Evolutionary conservation across 2,888 invertebrate species (phyloP), one percentile per base, ranked within the genome.

Genomic region (Chloroclystis v-ata): DNA sequence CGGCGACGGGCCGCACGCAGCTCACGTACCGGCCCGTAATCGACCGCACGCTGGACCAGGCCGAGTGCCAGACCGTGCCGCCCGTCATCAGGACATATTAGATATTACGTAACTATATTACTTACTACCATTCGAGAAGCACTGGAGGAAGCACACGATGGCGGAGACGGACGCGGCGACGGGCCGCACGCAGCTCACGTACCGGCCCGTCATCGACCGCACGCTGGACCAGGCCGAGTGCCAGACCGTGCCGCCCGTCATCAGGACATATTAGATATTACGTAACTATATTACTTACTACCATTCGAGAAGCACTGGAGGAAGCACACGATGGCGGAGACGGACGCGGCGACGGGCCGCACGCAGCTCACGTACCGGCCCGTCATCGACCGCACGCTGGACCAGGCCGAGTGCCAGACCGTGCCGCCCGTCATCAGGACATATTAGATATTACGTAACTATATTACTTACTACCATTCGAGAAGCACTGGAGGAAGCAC

Each of bases 141-240:
- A 99, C 82, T 99, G 99, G 99, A 92, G 99, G 61, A 99, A 99
- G 85, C 99, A 99, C 84, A 97, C 98, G 0, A 83, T 99, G 33
- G 91, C 94, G 3, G 91, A 89, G 64, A 92, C 97, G 4, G 91
- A 97, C 69, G 59, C 81, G 0, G 89, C 90, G 29, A 92, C 92
- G 16, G 99, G 99, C 62, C 90, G 93, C 67, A 96, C 97, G 46
- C 79, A 84, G 37, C 92, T 99, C 43, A 88, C 91, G 16, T 99
- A 97, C 87, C 90, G 99, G 67, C 95, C 96, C 29, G 99, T 99
- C 39, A 98, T 99, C 70, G 99, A 99, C 82, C 68, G 90, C 16
- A 98, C 99, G 3, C 89, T 99, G 59, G 93, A 98, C 82, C 88
- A 90, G 57, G 78, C 87, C 50, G 96, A 97, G 84, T 96, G 96